Conservation (phyloP, 2,113 vertebrate genomes). For the Ardeotis arabs region DNA sequence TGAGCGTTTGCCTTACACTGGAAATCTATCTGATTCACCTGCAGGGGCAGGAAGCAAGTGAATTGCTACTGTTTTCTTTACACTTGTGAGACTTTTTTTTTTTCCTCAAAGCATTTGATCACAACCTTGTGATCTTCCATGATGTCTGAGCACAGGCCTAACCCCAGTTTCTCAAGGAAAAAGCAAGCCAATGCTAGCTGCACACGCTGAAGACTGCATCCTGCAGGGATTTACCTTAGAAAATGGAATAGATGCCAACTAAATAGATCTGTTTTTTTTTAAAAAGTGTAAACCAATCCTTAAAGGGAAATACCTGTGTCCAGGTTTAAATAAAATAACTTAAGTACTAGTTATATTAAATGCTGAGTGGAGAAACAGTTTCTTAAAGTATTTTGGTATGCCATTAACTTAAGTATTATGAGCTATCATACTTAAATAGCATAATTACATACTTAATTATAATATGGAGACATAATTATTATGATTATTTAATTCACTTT, state of each 20-base stretch:
- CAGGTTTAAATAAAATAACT: background rate
- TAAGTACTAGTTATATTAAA: background rate
- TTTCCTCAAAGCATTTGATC: background rate
- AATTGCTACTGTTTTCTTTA: background rate
- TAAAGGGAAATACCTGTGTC: background rate
- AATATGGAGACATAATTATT: background rate
- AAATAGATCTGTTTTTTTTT: background rate
- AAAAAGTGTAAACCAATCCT: background rate
- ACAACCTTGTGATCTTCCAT: background rate
- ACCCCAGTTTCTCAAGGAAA: background rate
- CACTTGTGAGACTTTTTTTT: background rate
- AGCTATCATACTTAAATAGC: background rate
- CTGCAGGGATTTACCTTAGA: background rate
- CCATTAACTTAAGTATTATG: background rate
- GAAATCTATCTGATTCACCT: background rate
- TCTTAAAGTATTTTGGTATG: background rate
- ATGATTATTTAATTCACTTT: background rate
- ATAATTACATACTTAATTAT: background rate
- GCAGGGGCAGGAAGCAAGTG: background rate
- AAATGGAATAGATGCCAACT: background rate
- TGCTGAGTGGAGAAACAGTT: background rate
- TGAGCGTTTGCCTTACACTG: background rate
- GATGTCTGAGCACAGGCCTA: background rate
- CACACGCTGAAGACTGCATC: background rate
- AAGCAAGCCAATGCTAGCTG: background rate